Conservation (phyloP, 2,113 vertebrate genomes). For the Sylvietta virens region DNA sequence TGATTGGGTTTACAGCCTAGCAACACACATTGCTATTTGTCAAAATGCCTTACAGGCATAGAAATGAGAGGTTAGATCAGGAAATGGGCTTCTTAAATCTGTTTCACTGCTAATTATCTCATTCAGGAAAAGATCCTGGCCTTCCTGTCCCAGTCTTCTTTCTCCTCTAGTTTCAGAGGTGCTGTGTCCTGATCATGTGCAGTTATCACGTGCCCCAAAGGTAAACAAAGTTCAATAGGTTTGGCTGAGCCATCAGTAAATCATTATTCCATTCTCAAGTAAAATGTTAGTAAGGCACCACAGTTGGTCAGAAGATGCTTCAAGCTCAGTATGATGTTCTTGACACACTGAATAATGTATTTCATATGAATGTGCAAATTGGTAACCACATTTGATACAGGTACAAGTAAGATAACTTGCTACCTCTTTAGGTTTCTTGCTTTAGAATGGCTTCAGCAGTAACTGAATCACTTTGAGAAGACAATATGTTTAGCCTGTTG, state of each 20-base stretch:
- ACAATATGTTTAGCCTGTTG: not conserved
- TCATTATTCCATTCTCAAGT: not conserved
- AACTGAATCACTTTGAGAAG: not conserved
- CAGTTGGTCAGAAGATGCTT: not conserved
- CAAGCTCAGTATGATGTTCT: not conserved
- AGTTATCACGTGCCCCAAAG: not conserved
- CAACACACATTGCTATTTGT: not conserved
- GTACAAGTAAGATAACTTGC: not conserved
- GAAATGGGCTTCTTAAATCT: not conserved
- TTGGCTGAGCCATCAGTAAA: not conserved
- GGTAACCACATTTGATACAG: not conserved
- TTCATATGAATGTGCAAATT: not conserved
- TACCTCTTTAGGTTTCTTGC: not conserved
- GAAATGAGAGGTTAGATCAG: not conserved
- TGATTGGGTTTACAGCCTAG: not conserved
- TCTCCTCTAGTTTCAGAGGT: not conserved
- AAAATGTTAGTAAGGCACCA: not conserved
- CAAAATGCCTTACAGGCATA: not conserved
- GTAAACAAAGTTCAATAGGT: not conserved
- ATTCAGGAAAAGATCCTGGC: not conserved
- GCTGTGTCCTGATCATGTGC: not conserved
- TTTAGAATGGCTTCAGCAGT: not conserved
- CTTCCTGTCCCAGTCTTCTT: not conserved
- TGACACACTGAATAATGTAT: not conserved
- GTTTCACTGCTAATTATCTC: not conserved